Base-by-base conservation (phyloP, 2,888 invertebrate genomes). In the Uropetala carovei region DNA sequence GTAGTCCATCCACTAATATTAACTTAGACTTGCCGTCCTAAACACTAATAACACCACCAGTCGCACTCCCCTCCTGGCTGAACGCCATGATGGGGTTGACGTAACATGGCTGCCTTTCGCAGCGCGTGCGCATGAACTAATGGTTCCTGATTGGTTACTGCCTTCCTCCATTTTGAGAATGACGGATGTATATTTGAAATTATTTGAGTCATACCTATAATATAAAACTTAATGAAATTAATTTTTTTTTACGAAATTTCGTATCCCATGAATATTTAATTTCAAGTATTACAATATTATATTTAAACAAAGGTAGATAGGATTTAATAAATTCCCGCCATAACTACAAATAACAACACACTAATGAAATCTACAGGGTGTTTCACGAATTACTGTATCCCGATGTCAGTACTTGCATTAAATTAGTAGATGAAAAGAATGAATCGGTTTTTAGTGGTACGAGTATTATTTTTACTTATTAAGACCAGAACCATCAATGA, bases 81-180 rank as follows among this genome's bases (percentile, higher is more conserved):
- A 95, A 95, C 96, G 96, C 96, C 96, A 96, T 96, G 95, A 96
- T 96, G 96, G 96, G 96, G 95, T 92, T 92, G 95, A 95, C 94
- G 93, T 93, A 94, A 94, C 93, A 94, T 94, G 94, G 94, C 94
- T 92, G 94, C 92, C 92, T 68, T 60, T 30, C 64, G 43, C 64
- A 68, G 89, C 89, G 89, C 89, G 30, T 89, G 89, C 89, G 89
- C 89, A 89, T 30, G 22, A 89, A 89, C 89, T 64, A 89, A 64
- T 30, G 43, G 22, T 58, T 64, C 16, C 43, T 68, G 60, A 89
- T 89, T 89, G 89, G 89, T 64, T 64, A 68, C 64, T 64, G 64
- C 18, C 4, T 0, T 27, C 89, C 43, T 27, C 89, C 89, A 89
- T 89, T 27, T 89, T 89, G 89, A 89, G 43, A 68, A 64, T n/a